Conservation (phyloP, 2,797 vertebrate species). For the Spheniscus humboldti region DNA sequence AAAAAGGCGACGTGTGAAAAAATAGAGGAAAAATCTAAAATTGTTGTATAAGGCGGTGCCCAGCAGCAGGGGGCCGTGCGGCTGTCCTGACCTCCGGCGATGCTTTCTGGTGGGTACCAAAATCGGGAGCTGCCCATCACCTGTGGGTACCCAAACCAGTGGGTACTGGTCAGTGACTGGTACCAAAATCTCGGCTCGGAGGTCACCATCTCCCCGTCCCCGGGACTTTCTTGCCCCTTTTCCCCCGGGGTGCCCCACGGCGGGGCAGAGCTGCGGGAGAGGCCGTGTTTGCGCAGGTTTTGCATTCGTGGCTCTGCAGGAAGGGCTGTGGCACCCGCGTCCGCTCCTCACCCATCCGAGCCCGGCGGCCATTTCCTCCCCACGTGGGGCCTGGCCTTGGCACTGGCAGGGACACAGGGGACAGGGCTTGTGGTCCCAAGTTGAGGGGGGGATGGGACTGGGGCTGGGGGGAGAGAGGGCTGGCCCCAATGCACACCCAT, state of each 20-base stretch:
- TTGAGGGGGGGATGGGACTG: neutral
- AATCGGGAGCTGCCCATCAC: neutral
- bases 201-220: rapidly evolving
- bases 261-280: neutral
- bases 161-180: neutral
- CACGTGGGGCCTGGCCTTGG: rapidly evolving
- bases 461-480: neutral
- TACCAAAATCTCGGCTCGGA: rapidly evolving
- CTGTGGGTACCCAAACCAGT: neutral
- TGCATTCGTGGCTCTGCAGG: slow-evolving; percentile 18
- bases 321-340: neutral
- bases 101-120: neutral
- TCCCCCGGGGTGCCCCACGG: neutral
- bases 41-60: rapidly evolving
- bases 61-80: rapidly evolving
- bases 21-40: neutral
- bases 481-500: neutral
- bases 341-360: neutral
- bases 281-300: slow-evolving; percentile 19
- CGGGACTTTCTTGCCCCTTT: neutral
- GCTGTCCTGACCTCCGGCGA: rapidly evolving
- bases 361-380: neutral
- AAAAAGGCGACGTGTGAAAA: rapidly evolving
- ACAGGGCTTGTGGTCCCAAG: neutral
- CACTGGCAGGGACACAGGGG: neutral